Evolutionary conservation across 2,113 vertebrate genomes (phyloP).

Genomic region (Erpornis zantholeuca): DNA sequence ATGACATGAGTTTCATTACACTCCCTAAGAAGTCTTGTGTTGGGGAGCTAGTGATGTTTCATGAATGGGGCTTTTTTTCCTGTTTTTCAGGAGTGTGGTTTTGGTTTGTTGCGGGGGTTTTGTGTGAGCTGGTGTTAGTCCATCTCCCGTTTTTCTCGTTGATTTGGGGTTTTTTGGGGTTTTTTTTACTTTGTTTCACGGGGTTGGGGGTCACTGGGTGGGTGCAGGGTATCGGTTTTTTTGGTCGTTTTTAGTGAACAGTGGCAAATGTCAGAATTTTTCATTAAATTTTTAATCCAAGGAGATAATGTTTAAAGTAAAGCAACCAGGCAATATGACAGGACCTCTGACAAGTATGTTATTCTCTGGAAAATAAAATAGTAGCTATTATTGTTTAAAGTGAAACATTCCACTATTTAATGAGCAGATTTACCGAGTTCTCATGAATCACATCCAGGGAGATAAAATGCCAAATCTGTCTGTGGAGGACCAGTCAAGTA

Average conservation of each 20-base stretch:
- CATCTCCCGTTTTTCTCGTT: neutral
- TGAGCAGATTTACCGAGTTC: neutral
- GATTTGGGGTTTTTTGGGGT: neutral
- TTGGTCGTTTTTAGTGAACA: neutral
- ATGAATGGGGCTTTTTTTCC: neutral
- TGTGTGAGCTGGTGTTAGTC: accelerated
- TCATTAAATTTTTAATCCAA: neutral
- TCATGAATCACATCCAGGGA: neutral
- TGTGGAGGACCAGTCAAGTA: neutral
- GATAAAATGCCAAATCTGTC: neutral
- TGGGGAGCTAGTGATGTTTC: neutral
- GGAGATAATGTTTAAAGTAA: neutral
- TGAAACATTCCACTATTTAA: neutral
- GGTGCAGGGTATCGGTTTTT: neutral
- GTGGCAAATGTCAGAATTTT: neutral
- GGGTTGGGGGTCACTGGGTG: neutral
- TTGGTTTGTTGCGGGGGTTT: neutral
- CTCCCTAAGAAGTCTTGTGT: neutral
- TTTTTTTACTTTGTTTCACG: neutral
- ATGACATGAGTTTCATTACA: neutral
- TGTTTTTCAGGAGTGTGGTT: neutral
- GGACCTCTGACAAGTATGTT: neutral
- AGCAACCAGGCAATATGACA: neutral
- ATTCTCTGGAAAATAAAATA: neutral
- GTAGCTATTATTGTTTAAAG: neutral